These are phyloP conservation scores for Haliclystus octoradiatus DNA, from an alignment of 30 jellyfish, hydroid and myxozoan genomes.

Conservation along the genomic window DNA sequence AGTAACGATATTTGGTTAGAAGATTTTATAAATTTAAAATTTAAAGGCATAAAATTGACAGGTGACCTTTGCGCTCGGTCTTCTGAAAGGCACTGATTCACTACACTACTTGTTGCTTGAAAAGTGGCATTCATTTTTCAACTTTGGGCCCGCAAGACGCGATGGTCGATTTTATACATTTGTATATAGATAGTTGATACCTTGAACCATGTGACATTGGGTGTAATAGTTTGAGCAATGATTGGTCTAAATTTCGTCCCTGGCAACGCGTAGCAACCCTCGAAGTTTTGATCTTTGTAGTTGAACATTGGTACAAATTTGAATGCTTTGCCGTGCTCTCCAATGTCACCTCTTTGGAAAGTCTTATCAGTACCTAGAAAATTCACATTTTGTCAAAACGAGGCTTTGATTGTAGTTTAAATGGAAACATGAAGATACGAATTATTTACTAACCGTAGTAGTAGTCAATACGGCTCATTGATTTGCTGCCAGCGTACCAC, in stretches of 20 bases:
- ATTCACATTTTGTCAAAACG: neutral
- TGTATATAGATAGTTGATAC: too few relatives aligned
- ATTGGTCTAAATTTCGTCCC: constrained; percentile 76
- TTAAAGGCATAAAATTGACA: too few relatives aligned
- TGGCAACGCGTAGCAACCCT: constrained; percentile 80
- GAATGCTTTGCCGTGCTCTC: constrained; percentile 53
- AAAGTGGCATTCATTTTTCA: too few relatives aligned
- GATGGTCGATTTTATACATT: too few relatives aligned
- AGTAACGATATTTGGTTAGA: too few relatives aligned
- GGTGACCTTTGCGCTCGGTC: too few relatives aligned
- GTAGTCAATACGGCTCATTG: constrained; percentile 81
- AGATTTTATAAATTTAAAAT: too few relatives aligned
- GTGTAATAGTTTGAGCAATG: constrained; percentile 76
- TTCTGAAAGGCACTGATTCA: too few relatives aligned
- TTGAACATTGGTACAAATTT: constrained; percentile 90
- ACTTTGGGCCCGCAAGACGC: too few relatives aligned
- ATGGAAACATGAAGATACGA: neutral
- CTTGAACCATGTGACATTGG: constrained; percentile 92
- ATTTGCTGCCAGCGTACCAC: constrained; percentile 71
- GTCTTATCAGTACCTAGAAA: constrained; percentile 78
- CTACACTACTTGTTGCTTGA: too few relatives aligned
- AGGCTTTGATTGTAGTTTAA: neutral
- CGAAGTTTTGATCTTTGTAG: constrained; percentile 61
- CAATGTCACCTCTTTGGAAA: constrained; percentile 82
- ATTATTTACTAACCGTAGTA: constrained; percentile 57